These are phyloP conservation scores for Trachelus troglodyta DNA, from an alignment of 2,888 invertebrate genomes.

Conservation along the genomic window DNA sequence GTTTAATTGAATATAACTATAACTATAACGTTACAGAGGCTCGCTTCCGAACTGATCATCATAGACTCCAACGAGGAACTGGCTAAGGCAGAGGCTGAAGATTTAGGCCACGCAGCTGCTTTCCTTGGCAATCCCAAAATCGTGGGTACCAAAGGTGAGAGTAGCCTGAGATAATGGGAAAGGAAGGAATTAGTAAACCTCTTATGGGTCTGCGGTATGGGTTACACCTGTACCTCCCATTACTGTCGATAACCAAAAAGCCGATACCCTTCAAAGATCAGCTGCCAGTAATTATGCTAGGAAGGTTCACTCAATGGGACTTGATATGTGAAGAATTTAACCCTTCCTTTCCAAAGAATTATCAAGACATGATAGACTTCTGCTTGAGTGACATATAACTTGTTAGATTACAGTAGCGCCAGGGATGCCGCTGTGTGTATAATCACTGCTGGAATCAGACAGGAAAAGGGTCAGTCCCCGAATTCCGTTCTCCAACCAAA, in stretches of 20 bases:
- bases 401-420: slow-evolving; percentile 68
- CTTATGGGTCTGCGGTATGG: not conserved
- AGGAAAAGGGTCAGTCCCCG: slow-evolving; percentile 69
- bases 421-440: slow-evolving; percentile 71
- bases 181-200: not conserved
- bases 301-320: not conserved
- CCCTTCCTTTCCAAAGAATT: not conserved
- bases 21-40: slow-evolving; percentile 63
- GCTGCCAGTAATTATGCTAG: not conserved
- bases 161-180: not conserved
- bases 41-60: slow-evolving; percentile 71
- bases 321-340: not conserved
- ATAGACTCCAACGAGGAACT: slow-evolving; percentile 72
- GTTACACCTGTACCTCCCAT: not conserved
- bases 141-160: slow-evolving; percentile 55
- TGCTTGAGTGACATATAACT: not conserved
- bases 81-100: slow-evolving; percentile 74
- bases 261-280: not conserved
- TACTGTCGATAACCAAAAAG: not conserved
- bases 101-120: slow-evolving; percentile 73
- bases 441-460: slow-evolving; percentile 72
- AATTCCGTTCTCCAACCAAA: slow-evolving; percentile 69
- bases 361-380: not conserved
- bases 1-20: not conserved
- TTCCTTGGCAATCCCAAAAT: slow-evolving; percentile 71